Evolutionary conservation across 2,797 vertebrate species (phyloP).

Genomic region (Xerus rutilus): DNA sequence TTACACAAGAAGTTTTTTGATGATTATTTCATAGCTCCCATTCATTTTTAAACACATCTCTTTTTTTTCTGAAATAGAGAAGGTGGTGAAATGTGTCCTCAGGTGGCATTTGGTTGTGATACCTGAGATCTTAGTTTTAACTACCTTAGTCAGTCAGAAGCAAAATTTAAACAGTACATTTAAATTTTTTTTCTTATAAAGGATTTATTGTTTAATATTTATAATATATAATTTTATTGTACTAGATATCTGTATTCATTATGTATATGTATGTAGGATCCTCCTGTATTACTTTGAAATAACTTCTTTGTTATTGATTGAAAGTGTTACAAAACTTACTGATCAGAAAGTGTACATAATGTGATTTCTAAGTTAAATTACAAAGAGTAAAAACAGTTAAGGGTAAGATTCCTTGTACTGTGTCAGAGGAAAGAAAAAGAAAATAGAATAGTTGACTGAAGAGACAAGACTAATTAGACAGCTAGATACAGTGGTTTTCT

Average conservation of each 20-base stretch:
- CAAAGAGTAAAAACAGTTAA: conserved; percentile 20
- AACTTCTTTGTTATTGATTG: conserved; percentile 8
- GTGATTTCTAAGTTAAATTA: conserved; percentile 55
- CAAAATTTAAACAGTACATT: conserved; percentile 30
- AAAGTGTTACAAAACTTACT: not conserved
- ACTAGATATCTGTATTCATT: not conserved
- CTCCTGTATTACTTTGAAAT: not conserved
- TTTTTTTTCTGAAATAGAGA: conserved; percentile 11
- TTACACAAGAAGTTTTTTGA: conserved; percentile 36
- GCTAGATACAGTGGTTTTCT: not conserved
- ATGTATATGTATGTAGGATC: not conserved
- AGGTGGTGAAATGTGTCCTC: not conserved
- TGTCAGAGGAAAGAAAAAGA: not conserved
- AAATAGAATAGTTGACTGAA: not conserved
- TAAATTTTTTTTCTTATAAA: not conserved
- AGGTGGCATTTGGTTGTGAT: conserved; percentile 7
- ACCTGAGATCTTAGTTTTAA: conserved; percentile 42
- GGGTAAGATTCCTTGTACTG: not conserved
- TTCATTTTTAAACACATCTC: conserved; percentile 51
- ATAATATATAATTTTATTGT: not conserved
- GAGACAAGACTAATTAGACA: not conserved
- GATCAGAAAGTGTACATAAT: not conserved
- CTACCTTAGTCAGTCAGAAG: conserved; percentile 1
- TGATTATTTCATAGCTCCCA: conserved; percentile 32
- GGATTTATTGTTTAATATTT: not conserved